phyloP scores from a whole-genome alignment of 2,797 vertebrate species.

The Staurois parvus region DNA sequence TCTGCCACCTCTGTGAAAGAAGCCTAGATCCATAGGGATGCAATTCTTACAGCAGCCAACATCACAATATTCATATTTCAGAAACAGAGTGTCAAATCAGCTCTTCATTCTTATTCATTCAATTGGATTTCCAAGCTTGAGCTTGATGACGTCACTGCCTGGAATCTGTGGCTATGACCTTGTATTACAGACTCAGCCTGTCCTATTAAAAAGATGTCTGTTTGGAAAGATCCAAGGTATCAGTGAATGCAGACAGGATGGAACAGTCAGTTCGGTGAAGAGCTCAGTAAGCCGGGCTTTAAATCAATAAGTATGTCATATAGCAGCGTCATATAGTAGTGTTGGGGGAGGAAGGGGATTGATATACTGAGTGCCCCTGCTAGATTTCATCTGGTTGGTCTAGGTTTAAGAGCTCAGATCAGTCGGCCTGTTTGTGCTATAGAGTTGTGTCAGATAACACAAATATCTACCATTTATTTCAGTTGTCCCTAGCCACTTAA shows the following conservation, averaged over 20 bases:
- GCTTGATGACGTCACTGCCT: background rate
- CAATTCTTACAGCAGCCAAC: background rate
- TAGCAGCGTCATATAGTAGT: no score
- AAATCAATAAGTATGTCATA: background rate
- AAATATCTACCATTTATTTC: no score
- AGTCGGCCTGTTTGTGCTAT: background rate
- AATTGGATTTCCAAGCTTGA: background rate
- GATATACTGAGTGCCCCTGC: background rate
- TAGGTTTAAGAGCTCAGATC: background rate
- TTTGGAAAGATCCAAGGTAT: constrained; percentile 1
- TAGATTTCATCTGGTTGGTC: background rate
- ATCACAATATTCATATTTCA: background rate
- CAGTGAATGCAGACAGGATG: no score
- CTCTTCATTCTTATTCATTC: constrained; percentile 4
- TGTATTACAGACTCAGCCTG: background rate
- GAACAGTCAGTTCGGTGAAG: background rate
- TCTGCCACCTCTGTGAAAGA: no score
- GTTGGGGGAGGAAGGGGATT: no score
- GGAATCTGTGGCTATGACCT: constrained; percentile 16
- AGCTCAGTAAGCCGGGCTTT: background rate
- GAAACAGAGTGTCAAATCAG: background rate
- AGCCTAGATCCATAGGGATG: no score
- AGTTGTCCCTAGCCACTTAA: no score
- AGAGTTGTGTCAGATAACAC: background rate
- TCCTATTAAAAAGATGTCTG: background rate